Evolutionary conservation across 2,888 invertebrate genomes (phyloP), one percentile per base, ranked within the genome.

Genomic region (Ctenicera cuprea): DNA sequence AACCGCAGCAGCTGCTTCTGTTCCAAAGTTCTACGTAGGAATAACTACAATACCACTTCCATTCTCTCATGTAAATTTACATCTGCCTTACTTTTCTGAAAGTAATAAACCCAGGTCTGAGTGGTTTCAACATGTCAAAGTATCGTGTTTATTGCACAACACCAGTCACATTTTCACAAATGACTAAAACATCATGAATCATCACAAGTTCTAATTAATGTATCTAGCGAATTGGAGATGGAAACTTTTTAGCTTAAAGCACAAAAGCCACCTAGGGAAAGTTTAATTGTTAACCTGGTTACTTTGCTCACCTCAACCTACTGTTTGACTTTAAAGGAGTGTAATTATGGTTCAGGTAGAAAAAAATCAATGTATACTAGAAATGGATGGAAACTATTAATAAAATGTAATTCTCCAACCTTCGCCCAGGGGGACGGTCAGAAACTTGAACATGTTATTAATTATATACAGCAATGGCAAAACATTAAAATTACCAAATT

Each of bases 1-100:
- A 59, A 59, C 59, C 59, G 38, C 38, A 30, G 7, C 59, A 59
- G 59, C 59, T 59, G 54, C 54, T 54, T 30, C 54, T 54, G 59
- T 59, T 59, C 37, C 38, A 8, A 59, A 59, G 18, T 59, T 57
- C 57, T 57, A 33, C 57, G 38, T 57, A 57, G 18, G 33, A 57
- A 52, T 52, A 30, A 38, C 59, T 38, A 38, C 38, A 38, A 20
- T 20, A 18, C 37, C 54, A 20, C 20, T 38, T 45, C 59, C 59
- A 57, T 57, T 57, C 57, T 38, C 20, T 20, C 20, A 38, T 38
- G 59, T 59, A 59, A 59, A 59, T 59, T 54, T 59, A 59, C 59
- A 59, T 38, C 59, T 59, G 38, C 59, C 38, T 59, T 59, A 20
- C 38, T 59, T 59, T 59, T 54, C 54, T 20, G 9, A 33, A 11